phyloP scores from a whole-genome alignment of 2,888 invertebrate genomes.

The Heliconius hortense region DNA sequence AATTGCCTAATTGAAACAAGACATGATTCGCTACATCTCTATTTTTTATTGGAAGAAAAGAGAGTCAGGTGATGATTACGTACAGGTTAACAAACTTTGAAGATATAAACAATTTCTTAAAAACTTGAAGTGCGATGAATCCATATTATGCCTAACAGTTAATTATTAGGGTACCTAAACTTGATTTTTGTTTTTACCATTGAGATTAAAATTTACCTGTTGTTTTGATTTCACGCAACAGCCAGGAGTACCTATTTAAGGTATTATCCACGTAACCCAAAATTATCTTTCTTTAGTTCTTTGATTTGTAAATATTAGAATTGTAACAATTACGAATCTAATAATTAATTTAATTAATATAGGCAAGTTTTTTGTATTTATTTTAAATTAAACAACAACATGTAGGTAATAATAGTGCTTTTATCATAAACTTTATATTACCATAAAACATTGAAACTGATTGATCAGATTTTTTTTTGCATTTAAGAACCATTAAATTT shows the following conservation, averaged over 20 bases:
- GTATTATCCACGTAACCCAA: not conserved
- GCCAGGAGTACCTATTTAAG: not conserved
- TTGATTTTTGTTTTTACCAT: not conserved
- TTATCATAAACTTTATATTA: not conserved
- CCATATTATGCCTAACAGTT: not conserved
- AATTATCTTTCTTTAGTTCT: too few relatives aligned
- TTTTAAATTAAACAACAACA: not conserved
- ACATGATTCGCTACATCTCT: not conserved
- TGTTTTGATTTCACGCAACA: not conserved
- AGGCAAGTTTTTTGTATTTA: not conserved
- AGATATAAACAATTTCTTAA: not conserved
- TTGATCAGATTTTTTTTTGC: not conserved
- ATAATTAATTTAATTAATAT: not conserved
- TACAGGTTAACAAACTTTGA: not conserved
- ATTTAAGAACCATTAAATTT: not conserved
- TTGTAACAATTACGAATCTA: too few relatives aligned
- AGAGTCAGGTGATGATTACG: not conserved
- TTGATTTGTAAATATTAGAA: too few relatives aligned
- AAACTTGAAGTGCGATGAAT: not conserved
- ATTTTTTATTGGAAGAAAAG: too few relatives aligned
- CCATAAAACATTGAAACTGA: not conserved
- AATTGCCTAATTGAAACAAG: not conserved
- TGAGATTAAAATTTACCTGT: not conserved
- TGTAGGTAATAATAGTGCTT: not conserved
- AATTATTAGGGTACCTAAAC: not conserved